Base-by-base conservation (phyloP, 64 coral and sea anemone species). In the Acropora tenuis region DNA sequence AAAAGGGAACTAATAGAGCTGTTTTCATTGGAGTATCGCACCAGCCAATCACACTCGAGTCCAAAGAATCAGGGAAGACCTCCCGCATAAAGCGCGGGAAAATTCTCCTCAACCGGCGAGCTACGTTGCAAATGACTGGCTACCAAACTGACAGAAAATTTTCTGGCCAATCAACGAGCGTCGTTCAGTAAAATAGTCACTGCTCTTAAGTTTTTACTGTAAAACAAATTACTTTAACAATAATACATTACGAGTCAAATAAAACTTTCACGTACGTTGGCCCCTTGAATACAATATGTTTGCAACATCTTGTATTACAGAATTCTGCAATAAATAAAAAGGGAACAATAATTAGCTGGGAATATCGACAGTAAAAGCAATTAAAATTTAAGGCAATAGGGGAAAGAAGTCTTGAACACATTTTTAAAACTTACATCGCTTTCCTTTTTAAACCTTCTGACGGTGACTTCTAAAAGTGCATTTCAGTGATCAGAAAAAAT, bases 271-370 rank as follows among this genome's bases (percentile, higher is more conserved):
- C 3, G 68, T 20, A 60, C 30, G 18, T 81, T 13, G 52, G 52
- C 43, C 18, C 72, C 48, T 84, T 71, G 68, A 18, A 85, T 71
- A 48, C 61, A 48, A 85, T 71, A 50, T 11, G 12, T 7, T 2
- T 47, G 44, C 5, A 47, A 84, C 55, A 45, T 61, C 3, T 43
- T 3, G 58, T n/a, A 58, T 2, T 41, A 58, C 40, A 58, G 47
- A 20, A 20, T 9, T 71, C 82, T 85, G 82, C 46, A 85, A 85
- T 18, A 72, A 3, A 83, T 5, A 85, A 48, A 20, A 19, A 85
- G 10, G 52, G 10, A 55, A 55, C 10, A 55, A 55, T 10, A 55
- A 10, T 55, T 30, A 30, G 30, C 30, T 55, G 6, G 52, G 10
- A 55, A 55, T 30, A 30, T 30, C 30, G 30, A 30, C 30, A 30